phyloP scores from a whole-genome alignment of 92 coral and sea anemone genomes.

The Epizoanthus rinbou region DNA sequence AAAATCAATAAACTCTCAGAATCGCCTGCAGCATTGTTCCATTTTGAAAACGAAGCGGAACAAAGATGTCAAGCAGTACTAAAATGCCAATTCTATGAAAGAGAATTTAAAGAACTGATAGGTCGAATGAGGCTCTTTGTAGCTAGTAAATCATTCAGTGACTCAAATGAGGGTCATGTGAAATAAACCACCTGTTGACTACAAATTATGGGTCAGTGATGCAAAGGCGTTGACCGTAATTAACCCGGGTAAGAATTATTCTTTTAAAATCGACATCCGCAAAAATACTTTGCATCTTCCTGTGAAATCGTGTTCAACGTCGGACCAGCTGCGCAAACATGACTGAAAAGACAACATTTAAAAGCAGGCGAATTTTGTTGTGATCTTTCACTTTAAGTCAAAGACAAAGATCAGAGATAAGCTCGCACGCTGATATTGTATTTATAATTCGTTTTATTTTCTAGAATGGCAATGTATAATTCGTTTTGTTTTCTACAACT shows the following conservation, averaged over 20 bases:
- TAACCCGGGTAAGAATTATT: not conserved
- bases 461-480: no score
- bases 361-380: not conserved
- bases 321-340: slow-evolving; percentile 1
- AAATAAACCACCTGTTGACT: slow-evolving; percentile 22
- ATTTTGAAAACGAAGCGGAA: not conserved
- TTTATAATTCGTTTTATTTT: no score
- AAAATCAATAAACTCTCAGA: not conserved
- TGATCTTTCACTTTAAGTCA: not conserved
- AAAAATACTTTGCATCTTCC: not conserved
- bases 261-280: not conserved
- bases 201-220: not conserved
- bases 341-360: not conserved
- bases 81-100: not conserved
- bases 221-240: not conserved
- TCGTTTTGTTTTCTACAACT: no score
- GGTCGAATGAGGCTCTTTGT: no score
- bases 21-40: not conserved
- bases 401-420: no score
- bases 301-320: not conserved
- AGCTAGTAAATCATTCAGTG: not conserved
- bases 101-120: not conserved
- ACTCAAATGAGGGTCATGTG: not conserved
- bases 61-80: not conserved
- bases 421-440: no score